A percentile compares a stretch with the other conserved stretches of the same genome.
Conservation (phyloP, 2,888 invertebrate species). For the Encarsia formosa region DNA sequence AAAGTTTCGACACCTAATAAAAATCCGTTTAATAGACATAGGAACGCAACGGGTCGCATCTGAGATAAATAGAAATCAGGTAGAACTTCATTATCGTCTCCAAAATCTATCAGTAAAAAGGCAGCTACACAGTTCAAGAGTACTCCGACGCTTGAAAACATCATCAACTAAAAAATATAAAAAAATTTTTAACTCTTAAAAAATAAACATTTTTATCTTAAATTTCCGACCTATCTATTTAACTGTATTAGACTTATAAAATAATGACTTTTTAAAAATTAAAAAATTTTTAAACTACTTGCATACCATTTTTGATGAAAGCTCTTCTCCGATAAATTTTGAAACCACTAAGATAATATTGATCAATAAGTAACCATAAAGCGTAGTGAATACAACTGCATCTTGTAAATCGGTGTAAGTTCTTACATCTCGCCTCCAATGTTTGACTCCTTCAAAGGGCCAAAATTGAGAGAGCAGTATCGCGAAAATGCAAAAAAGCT, state of each 20-base stretch:
- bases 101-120: conserved; percentile 42
- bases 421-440: too few species aligned
- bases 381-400: conserved; percentile 58
- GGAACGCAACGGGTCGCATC: too few species aligned
- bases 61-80: too few species aligned
- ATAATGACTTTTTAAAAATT: too few species aligned
- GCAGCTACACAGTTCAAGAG: conserved; percentile 63
- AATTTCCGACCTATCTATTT: too few species aligned
- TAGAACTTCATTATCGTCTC: conserved; percentile 50
- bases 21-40: too few species aligned
- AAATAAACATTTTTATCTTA: too few species aligned
- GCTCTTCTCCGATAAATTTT: conserved; percentile 58
- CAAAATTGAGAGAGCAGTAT: conserved; percentile 61
- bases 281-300: too few species aligned
- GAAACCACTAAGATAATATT: conserved; percentile 60
- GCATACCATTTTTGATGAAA: conserved; percentile 59
- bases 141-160: conserved; percentile 61
- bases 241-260: too few species aligned
- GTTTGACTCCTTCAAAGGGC: too few species aligned
- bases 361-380: conserved; percentile 64
- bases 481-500: conserved; percentile 61
- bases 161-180: conserved; percentile 51
- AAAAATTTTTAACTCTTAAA: too few species aligned
- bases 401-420: conserved; percentile 55
- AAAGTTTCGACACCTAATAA: conserved; percentile 63